Base-by-base conservation (phyloP, 2,797 vertebrate genomes). In the Mionectes olivaceus region DNA sequence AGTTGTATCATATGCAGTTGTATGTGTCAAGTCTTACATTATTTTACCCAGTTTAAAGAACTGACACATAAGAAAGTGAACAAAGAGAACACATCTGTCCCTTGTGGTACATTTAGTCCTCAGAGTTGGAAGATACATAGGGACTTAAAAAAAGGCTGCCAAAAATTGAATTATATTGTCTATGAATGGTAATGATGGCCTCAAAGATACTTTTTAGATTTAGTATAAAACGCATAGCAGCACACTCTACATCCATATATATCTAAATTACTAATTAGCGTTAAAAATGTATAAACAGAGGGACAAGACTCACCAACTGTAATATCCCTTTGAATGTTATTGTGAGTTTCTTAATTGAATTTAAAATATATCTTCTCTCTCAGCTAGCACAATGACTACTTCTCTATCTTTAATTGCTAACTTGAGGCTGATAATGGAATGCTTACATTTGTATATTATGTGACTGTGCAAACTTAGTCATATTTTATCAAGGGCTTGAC, bases 61-160 rank as follows among this genome's bases (percentile, higher is more conserved):
- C 13, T 80, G 85, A 49, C 14, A 41, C 13, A 25, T 17, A 22
- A 89, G 30, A 71, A 92, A 83, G 22, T 68, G 22, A 79, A 79
- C 3, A 75, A 71, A 76, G 10, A 9, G 7, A 74, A 61, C 2
- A 12, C 11, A 35, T 75, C 80, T 0, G 0, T 55, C 35, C n/a
- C 35, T 92, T 49, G 37, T 59, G 28, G 24, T 60, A 52, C 17
- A 33, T 78, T 86, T 60, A 80, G 41, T 43, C 70, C 28, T 69
- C 47, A 59, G 33, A 83, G 49, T 25, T 67, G 25, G 23, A 91
- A 85, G 37, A 49, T 21, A 73, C 52, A 74, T 1, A 41, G 19
- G 35, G 19, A 63, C 52, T 76, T 60, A 53, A 61, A 78, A 74
- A 50, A 7, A 64, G 28, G 32, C 19, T 59, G 6, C 23, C 47